These are phyloP conservation scores for Rhea pennata DNA, from an alignment of 2,113 vertebrate genomes.

Conservation along the genomic window DNA sequence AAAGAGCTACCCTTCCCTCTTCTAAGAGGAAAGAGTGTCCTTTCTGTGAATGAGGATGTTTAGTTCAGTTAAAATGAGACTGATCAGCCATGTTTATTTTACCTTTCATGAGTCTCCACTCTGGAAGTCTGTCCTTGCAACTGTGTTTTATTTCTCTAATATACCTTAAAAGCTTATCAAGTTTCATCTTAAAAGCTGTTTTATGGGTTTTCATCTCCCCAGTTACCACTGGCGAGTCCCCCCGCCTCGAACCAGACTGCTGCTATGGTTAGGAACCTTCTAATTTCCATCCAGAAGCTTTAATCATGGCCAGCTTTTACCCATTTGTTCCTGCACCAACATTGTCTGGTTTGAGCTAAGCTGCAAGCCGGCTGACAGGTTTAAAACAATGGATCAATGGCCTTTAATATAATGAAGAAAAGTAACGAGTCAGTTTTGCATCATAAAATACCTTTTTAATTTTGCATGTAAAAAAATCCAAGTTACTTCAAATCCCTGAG, in stretches of 20 bases:
- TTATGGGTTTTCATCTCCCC: not conserved
- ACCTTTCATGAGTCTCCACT: not conserved
- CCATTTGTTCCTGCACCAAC: not conserved
- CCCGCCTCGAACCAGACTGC: not conserved
- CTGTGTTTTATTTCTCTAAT: not conserved
- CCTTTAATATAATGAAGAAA: not conserved
- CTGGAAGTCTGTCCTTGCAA: not conserved
- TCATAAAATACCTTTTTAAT: not conserved
- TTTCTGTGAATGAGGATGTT: not conserved
- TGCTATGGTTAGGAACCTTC: not conserved
- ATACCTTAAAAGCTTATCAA: not conserved
- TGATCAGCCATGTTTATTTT: not conserved
- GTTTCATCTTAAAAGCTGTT: not conserved
- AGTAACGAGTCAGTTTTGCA: conserved; percentile 15
- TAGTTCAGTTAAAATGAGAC: not conserved
- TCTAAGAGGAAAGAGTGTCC: not conserved
- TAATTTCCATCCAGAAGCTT: not conserved
- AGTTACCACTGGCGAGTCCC: not conserved
- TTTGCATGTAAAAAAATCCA: not conserved
- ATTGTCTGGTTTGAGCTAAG: conserved; percentile 5
- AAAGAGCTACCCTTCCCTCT: not conserved
- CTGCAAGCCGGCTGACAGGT: not conserved
- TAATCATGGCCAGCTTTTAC: not conserved
- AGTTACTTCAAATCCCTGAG: not conserved
- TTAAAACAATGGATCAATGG: conserved; percentile 30